A percentile compares a stretch with the other conserved stretches of the same genome.
Evolutionary conservation across 2,888 invertebrate genomes (phyloP).

Genomic region (Noctua janthe): DNA sequence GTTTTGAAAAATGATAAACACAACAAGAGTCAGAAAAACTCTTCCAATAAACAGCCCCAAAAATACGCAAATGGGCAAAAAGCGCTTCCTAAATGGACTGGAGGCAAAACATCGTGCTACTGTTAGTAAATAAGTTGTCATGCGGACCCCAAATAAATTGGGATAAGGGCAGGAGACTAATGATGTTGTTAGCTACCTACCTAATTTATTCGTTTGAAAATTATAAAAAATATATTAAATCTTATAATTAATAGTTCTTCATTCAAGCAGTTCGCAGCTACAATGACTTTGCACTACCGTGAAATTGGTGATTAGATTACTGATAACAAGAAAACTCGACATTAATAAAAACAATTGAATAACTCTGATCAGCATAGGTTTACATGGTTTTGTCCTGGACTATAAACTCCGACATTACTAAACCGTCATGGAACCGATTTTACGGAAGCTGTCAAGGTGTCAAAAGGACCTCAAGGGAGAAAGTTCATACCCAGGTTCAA

Average conservation of each 20-base stretch:
- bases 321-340: background rate
- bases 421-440: background rate
- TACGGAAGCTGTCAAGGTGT: background rate
- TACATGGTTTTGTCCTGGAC: too few relatives aligned
- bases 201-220: background rate
- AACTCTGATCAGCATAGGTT: background rate
- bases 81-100: background rate
- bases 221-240: constrained; percentile 8
- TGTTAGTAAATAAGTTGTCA: constrained; percentile 3
- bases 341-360: background rate
- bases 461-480: background rate
- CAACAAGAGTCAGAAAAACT: background rate
- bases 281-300: background rate
- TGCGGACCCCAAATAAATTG: constrained; percentile 1
- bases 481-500: background rate
- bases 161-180: background rate
- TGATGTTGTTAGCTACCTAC: background rate
- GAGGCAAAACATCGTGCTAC: background rate
- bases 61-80: background rate
- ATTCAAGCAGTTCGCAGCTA: constrained; percentile 4
- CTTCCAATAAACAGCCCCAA: background rate
- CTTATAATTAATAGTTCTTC: constrained; percentile 10
- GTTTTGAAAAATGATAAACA: background rate
- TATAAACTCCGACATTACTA: background rate
- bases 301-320: background rate